phyloP scores from a whole-genome alignment of 2,113 vertebrate species.

The Raphicerus campestris region DNA sequence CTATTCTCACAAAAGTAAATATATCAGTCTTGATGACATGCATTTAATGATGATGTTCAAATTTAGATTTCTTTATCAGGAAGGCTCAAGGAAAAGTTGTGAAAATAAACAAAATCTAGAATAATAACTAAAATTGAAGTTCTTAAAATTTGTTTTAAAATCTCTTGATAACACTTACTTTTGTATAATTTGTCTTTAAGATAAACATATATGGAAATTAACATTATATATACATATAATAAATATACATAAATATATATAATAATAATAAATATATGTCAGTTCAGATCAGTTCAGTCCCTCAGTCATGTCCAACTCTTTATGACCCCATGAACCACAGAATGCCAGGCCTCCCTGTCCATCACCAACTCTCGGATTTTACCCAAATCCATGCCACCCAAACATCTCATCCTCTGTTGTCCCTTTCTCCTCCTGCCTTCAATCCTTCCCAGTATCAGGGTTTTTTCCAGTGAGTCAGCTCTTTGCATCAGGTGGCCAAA shows the following conservation, averaged over 20 bases:
- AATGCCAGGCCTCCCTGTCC: not conserved
- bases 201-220: not conserved
- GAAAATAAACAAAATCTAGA: not conserved
- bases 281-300: not conserved
- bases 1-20: slow-evolving; percentile 1
- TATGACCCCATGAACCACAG: not conserved
- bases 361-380: not conserved
- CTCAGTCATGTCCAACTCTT: not conserved
- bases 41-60: not conserved
- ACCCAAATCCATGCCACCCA: not conserved
- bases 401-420: not conserved
- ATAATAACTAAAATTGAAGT: not conserved
- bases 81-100: not conserved
- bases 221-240: not conserved
- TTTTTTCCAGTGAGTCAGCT: not conserved
- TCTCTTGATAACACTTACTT: not conserved
- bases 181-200: not conserved
- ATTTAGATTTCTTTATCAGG: not conserved
- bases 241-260: not conserved
- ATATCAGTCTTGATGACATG: not conserved
- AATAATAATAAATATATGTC: not conserved
- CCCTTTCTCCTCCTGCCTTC: not conserved
- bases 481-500: not conserved
- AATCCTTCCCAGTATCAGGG: not conserved
- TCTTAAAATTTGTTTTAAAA: not conserved